phyloP scores from a whole-genome alignment of 2,797 vertebrate genomes.

The Notoglanidium macrostoma region DNA sequence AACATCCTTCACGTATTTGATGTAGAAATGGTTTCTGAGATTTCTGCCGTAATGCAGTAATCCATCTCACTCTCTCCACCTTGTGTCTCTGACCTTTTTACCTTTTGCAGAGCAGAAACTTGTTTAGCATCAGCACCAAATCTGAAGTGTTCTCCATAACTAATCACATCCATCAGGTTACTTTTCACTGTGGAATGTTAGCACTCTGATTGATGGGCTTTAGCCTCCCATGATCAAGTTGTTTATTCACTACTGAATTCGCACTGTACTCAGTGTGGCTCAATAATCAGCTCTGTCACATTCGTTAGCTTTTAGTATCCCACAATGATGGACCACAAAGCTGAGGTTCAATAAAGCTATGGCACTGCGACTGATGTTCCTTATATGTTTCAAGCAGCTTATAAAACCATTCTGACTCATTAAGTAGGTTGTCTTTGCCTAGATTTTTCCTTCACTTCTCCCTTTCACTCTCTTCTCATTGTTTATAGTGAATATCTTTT shows the following conservation, averaged over 20 bases:
- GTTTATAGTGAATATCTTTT: constrained; percentile 25
- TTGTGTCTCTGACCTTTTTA: constrained; percentile 46
- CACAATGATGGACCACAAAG: constrained; percentile 71
- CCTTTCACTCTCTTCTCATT: constrained; percentile 25
- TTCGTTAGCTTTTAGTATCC: constrained; percentile 71
- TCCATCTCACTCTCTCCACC: neutral
- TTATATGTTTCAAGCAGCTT: constrained; percentile 57
- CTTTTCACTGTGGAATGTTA: neutral
- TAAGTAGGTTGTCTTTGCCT: constrained; percentile 58
- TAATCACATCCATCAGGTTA: neutral
- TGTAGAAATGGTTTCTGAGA: constrained; percentile 11
- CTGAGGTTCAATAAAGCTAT: constrained; percentile 66
- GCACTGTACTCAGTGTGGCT: constrained; percentile 46
- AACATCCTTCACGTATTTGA: neutral
- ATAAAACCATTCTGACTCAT: constrained; percentile 71
- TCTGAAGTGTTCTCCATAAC: neutral
- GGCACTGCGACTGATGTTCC: constrained; percentile 43
- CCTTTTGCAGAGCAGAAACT: constrained; percentile 14
- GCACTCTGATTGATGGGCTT: constrained; percentile 19
- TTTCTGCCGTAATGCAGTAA: neutral
- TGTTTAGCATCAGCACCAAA: neutral
- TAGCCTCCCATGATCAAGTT: constrained; percentile 62
- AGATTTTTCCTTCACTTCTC: constrained; percentile 1
- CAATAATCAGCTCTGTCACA: constrained; percentile 65
- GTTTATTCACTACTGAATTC: constrained; percentile 70